Percentiles rank a stretch among this genome's conserved stretches.
These are phyloP conservation scores for Pemphigus obesinymphae DNA, from an alignment of 1,140 invertebrate species.

Conservation along the genomic window DNA sequence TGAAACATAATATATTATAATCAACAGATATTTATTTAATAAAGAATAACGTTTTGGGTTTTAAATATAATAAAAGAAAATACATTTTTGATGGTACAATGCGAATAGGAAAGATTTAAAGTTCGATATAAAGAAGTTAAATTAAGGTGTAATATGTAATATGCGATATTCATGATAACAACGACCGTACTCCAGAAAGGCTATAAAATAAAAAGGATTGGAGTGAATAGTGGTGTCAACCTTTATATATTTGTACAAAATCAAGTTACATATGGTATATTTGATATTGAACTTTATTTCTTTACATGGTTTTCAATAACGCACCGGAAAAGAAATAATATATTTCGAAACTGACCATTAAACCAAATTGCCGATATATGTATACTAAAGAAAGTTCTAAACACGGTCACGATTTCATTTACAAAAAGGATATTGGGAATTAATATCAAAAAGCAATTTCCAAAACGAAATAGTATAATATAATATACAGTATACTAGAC, in stretches of 20 bases:
- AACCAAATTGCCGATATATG: neutral
- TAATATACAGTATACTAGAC: neutral
- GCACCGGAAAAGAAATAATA: neutral
- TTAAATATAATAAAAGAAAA: neutral
- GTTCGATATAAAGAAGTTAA: neutral
- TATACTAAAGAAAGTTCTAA: neutral
- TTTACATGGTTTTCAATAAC: neutral
- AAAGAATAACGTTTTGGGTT: neutral
- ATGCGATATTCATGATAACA: neutral
- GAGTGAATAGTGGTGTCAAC: neutral
- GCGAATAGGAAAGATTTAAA: neutral
- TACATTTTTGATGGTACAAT: neutral
- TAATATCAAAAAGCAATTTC: neutral
- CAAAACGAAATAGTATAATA: neutral
- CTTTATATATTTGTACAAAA: conserved; percentile 6
- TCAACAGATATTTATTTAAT: neutral
- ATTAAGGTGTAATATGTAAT: neutral
- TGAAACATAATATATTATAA: neutral
- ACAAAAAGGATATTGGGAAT: neutral
- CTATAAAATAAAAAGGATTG: neutral
- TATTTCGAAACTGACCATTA: neutral
- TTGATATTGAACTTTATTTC: neutral
- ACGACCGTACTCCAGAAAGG: neutral
- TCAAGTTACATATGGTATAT: neutral
- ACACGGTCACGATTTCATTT: neutral